These are phyloP conservation scores for Nymphalis c-album DNA, from an alignment of 2,888 invertebrate species.

Conservation along the genomic window DNA sequence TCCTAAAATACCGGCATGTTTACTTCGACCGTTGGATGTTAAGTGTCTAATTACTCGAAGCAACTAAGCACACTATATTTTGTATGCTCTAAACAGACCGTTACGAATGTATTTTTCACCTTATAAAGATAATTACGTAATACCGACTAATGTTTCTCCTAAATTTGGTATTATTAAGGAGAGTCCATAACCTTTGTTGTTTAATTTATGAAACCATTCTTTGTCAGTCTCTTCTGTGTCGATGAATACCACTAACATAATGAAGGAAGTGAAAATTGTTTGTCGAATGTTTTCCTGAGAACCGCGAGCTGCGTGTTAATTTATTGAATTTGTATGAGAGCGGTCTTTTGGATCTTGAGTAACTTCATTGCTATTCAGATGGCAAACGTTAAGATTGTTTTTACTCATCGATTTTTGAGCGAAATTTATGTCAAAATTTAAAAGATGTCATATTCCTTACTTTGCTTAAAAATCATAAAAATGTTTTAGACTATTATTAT, in stretches of 20 bases:
- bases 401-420: not conserved
- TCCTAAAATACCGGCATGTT: conserved; percentile 57
- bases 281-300: conserved; percentile 9
- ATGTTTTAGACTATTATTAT: not conserved
- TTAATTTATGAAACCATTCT: conserved; percentile 14
- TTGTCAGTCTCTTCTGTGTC: conserved; percentile 25
- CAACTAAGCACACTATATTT: conserved; percentile 32
- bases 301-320: conserved; percentile 24
- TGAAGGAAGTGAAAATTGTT: conserved; percentile 7
- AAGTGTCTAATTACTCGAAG: conserved; percentile 44
- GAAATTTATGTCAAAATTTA: not conserved
- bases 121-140: conserved; percentile 33
- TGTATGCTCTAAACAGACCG: conserved; percentile 33
- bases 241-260: conserved; percentile 12
- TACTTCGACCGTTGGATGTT: conserved; percentile 48
- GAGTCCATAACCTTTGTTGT: conserved; percentile 23
- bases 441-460: not conserved
- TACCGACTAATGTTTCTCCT: conserved; percentile 21
- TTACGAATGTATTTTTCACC: conserved; percentile 34
- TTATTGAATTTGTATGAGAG: conserved; percentile 26
- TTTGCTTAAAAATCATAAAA: not conserved
- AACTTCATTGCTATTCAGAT: conserved; percentile 14
- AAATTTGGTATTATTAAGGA: conserved; percentile 21
- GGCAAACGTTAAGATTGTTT: conserved; percentile 1
- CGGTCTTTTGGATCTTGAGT: conserved; percentile 15